Conservation (phyloP, 2,113 vertebrate species). For the Mirounga angustirostris region DNA sequence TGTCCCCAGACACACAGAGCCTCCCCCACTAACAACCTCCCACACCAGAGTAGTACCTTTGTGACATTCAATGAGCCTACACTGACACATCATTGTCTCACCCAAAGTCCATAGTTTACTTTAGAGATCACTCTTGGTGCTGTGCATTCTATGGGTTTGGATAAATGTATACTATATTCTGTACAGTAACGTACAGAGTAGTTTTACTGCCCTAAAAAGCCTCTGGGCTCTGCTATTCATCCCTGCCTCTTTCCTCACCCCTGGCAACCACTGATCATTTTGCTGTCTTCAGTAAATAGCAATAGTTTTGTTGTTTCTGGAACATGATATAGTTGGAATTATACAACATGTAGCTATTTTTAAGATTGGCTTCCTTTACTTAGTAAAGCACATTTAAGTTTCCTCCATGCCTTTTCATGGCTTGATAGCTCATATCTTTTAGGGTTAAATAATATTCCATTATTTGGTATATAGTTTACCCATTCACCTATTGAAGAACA, state of each 20-base stretch:
- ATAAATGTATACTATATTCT: not conserved
- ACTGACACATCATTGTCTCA: not conserved
- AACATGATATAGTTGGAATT: not conserved
- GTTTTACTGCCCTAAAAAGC: not conserved
- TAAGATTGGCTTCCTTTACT: not conserved
- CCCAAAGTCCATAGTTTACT: not conserved
- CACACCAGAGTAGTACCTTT: not conserved
- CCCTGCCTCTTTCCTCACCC: not conserved
- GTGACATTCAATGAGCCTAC: not conserved
- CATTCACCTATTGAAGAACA: not conserved
- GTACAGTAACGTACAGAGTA: not conserved
- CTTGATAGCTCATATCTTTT: not conserved
- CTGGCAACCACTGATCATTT: not conserved
- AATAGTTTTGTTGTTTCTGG: not conserved
- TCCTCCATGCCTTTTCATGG: not conserved
- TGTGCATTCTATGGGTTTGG: not conserved
- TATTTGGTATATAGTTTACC: not conserved
- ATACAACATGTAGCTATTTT: not conserved
- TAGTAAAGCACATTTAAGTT: not conserved
- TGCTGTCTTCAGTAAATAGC: not conserved
- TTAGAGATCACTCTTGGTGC: not conserved
- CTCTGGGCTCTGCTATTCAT: not conserved
- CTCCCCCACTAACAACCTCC: not conserved
- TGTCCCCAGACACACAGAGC: not conserved
- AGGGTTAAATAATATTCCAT: not conserved